phyloP scores from a whole-genome alignment of 2,888 invertebrate genomes.

The Nomada flava region DNA sequence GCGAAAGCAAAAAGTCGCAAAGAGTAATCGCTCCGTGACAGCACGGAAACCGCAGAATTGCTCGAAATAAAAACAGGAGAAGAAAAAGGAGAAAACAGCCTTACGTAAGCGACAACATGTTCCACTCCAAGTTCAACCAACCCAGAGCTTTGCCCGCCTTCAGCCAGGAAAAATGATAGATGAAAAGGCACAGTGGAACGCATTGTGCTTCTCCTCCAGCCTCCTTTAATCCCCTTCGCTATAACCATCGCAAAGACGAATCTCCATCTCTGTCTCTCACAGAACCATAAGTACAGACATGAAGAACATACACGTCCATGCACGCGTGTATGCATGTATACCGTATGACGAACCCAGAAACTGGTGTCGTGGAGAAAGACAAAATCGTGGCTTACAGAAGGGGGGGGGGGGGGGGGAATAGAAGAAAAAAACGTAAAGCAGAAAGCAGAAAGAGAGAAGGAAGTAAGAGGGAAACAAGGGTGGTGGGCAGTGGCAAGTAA shows the following conservation, averaged over 20 bases:
- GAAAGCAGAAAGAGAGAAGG: not conserved
- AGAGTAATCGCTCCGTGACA: too few species aligned
- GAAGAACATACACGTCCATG: not conserved
- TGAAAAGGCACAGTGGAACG: conserved; percentile 67
- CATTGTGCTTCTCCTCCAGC: conserved; percentile 69
- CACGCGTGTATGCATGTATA: conserved; percentile 3
- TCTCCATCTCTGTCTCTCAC: not conserved
- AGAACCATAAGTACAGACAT: not conserved
- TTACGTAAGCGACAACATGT: too few species aligned
- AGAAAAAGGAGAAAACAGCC: too few species aligned
- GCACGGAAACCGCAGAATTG: too few species aligned
- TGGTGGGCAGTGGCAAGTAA: conserved; percentile 55
- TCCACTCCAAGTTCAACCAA: too few species aligned
- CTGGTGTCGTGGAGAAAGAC: conserved; percentile 18
- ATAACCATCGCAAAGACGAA: conserved; percentile 35
- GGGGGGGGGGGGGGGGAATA: too few species aligned
- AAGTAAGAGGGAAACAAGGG: conserved; percentile 33
- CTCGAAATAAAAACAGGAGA: too few species aligned
- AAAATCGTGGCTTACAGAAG: conserved; percentile 12
- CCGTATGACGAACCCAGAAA: conserved; percentile 39
- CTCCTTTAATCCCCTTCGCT: conserved; percentile 53
- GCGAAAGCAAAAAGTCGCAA: too few species aligned
- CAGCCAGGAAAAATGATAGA: conserved; percentile 4
- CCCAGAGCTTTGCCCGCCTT: not conserved
- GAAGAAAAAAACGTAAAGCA: too few species aligned